Evolutionary conservation across 2,888 invertebrate species (phyloP), one percentile per base, ranked within the genome.

Genomic region (Heliconius ethilla): DNA sequence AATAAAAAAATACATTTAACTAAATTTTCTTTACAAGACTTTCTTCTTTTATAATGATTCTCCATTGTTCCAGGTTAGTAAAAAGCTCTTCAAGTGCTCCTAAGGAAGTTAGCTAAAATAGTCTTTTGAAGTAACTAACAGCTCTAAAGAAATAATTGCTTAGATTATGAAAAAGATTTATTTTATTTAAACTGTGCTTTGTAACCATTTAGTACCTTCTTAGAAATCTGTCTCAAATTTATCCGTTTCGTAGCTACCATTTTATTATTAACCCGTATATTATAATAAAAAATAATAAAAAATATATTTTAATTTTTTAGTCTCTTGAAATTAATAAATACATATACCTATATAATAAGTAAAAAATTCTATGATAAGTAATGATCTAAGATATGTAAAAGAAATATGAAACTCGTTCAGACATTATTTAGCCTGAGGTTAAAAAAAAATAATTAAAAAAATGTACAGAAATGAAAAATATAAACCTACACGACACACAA

Each of bases 21-120:
- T 59, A 72, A 72, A 72, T n/a, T 1, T 33, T 72, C 72, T 29
- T 55, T n/a, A 33, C 7, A 59, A 59, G 15, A 59, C 7, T 72
- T 72, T 33, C 72, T 33, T n/a, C 72, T 59, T 70, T 55, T 72
- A 72, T 72, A 72, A 72, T 25, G 59, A 72, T 25, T 72, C 59
- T 59, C 55, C 72, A 72, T 59, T 72, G 72, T 59, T 25, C 25
- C 13, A 29, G 72, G 72, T 59, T 1, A 59, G 59, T 72, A 59
- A 72, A 72, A 59, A 25, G 33, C 72, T 59, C 72, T 72, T 59
- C 59, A 72, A 72, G 59, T 72, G 59, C 59, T 72, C 59, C 59
- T 59, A 59, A 72, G 72, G 33, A 59, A 72, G 72, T 59, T 59
- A 37, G 59, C 72, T 72, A 33, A 72, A 55, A 72, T 25, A 59